These are phyloP conservation scores for Tolmerus cingulatus DNA, from an alignment of 2,888 invertebrate species.

Conservation along the genomic window DNA sequence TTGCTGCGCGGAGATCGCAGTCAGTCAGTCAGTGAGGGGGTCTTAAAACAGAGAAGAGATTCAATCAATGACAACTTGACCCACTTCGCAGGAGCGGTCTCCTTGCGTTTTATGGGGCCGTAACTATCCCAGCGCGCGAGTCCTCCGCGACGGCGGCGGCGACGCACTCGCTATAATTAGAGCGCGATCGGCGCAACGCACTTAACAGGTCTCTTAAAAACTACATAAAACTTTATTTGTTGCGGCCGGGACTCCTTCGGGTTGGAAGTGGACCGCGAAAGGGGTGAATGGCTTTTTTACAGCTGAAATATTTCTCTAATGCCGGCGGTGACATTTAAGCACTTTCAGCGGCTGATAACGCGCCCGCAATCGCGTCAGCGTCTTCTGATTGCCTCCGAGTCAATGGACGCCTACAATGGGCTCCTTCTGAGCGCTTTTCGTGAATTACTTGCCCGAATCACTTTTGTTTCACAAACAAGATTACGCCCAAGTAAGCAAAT, in stretches of 20 bases:
- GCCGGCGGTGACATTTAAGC: background rate
- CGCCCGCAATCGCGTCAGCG: background rate
- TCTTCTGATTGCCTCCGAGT: background rate
- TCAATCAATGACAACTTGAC: constrained; percentile 39
- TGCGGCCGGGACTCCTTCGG: background rate
- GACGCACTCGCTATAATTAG: background rate
- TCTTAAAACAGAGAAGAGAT: constrained; percentile 30
- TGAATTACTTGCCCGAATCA: background rate
- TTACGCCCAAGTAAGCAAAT: background rate
- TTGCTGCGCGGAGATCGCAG: background rate
- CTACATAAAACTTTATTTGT: constrained; percentile 9
- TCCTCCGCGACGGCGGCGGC: background rate
- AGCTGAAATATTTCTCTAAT: background rate
- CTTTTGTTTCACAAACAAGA: background rate
- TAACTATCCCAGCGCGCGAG: background rate
- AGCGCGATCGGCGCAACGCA: background rate
- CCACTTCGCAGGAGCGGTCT: constrained; percentile 29
- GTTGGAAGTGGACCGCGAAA: background rate
- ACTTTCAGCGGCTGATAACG: background rate
- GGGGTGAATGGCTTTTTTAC: background rate
- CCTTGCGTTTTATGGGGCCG: constrained; percentile 19
- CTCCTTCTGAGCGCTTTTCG: background rate
- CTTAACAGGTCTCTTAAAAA: constrained; percentile 3
- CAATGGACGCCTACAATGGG: background rate
- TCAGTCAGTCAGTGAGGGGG: constrained; percentile 47